Evolutionary conservation across 2,113 vertebrate genomes (phyloP).

Genomic region (Burhinus bistriatus): DNA sequence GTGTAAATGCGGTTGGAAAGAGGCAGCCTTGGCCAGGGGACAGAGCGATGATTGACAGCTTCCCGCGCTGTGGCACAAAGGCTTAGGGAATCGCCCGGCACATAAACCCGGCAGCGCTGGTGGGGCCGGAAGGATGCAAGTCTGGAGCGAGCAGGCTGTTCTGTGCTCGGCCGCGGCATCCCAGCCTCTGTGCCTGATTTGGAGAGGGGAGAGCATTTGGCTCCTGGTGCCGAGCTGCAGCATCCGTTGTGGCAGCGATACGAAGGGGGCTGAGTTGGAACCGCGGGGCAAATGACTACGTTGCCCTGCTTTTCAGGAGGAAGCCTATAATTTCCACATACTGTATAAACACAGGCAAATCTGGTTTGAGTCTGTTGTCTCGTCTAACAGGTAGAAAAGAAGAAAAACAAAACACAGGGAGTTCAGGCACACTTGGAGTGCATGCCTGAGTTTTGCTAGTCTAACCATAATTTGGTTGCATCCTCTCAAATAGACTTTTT

Average conservation of each 20-base stretch:
- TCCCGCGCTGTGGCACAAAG: constrained; percentile 35
- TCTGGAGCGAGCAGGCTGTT: background rate
- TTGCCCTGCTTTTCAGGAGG: background rate
- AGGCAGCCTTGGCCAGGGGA: constrained; percentile 19
- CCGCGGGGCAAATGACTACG: background rate
- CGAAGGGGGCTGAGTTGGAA: background rate
- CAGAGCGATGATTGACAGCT: constrained; percentile 47
- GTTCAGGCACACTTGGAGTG: background rate
- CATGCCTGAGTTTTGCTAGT: background rate
- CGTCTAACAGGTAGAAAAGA: background rate
- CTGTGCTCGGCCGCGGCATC: fast-evolving
- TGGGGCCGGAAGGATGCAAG: background rate
- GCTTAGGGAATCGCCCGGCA: constrained; percentile 17
- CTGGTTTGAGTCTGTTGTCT: background rate
- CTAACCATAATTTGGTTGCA: background rate
- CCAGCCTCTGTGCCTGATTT: background rate
- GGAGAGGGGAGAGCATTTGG: background rate
- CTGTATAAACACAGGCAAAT: background rate
- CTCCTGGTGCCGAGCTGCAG: background rate
- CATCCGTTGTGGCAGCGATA: background rate
- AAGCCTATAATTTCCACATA: background rate
- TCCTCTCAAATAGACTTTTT: background rate
- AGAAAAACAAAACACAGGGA: background rate
- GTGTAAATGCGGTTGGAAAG: background rate
- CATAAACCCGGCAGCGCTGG: background rate